Conservation (phyloP, 2,797 vertebrate genomes). For the Sebastes trivittatus region DNA sequence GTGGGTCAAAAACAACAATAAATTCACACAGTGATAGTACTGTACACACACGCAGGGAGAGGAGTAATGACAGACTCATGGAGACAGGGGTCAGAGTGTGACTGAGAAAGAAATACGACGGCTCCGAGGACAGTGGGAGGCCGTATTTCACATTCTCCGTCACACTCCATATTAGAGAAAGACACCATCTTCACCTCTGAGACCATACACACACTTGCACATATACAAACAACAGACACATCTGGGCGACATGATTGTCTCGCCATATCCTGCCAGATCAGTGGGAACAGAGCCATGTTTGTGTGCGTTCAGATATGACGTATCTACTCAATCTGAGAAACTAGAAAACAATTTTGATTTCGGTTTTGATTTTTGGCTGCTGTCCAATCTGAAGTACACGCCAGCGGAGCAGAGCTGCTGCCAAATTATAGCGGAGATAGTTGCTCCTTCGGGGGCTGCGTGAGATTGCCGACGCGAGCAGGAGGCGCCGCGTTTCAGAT, state of each 20-base stretch:
- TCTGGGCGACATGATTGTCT: background rate
- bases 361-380: background rate
- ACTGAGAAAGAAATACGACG: conserved; percentile 20
- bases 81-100: background rate
- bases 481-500: conserved; percentile 30
- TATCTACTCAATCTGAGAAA: background rate
- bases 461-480: background rate
- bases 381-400: conserved; percentile 6
- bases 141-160: conserved; percentile 42
- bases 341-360: background rate
- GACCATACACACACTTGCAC: conserved; percentile 12
- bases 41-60: background rate
- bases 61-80: conserved; percentile 11
- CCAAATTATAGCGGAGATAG: conserved; percentile 24
- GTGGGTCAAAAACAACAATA: conserved; percentile 26
- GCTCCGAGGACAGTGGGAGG: conserved; percentile 17
- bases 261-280: background rate
- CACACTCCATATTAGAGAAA: conserved; percentile 6
- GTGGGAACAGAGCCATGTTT: conserved; percentile 11
- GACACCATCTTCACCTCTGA: background rate
- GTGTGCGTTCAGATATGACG: background rate
- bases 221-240: conserved; percentile 12
- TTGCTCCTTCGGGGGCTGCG: background rate
- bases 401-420: background rate
- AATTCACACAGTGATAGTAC: background rate